Evolutionary conservation across 2,888 invertebrate species (phyloP).

Genomic region (Diarsia rubi): DNA sequence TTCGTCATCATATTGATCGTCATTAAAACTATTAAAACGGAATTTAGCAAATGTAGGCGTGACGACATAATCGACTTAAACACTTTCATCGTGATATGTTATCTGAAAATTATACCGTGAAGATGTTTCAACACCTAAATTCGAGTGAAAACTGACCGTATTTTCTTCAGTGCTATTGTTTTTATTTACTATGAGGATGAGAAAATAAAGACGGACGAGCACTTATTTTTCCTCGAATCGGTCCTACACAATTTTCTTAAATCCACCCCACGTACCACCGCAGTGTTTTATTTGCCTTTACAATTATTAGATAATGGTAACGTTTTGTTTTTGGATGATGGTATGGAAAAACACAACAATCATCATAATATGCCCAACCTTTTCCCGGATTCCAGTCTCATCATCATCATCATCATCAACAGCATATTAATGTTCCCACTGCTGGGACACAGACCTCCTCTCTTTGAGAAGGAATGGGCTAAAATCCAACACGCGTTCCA

Average conservation of each 20-base stretch:
- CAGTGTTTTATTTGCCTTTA: background rate
- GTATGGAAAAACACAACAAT: background rate
- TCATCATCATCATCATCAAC: no score
- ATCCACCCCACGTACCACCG: background rate
- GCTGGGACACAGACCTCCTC: no score
- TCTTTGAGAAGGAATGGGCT: no score
- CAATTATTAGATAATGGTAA: background rate
- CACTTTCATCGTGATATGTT: conserved; percentile 13
- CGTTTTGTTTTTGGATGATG: background rate
- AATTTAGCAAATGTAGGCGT: conserved; percentile 17
- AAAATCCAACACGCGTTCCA: no score
- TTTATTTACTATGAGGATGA: conserved; percentile 64
- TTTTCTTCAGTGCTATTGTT: conserved; percentile 57
- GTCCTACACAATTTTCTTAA: conserved; percentile 12
- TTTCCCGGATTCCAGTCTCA: no score
- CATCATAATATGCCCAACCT: no score
- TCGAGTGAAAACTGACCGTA: conserved; percentile 69
- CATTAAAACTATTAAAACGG: conserved; percentile 1
- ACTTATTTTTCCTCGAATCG: conserved; percentile 45
- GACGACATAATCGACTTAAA: conserved; percentile 12
- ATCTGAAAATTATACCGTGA: conserved; percentile 18
- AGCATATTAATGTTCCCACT: no score
- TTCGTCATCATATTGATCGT: conserved; percentile 7
- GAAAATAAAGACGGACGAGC: conserved; percentile 49
- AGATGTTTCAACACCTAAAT: conserved; percentile 62